Evolutionary conservation across 2,113 vertebrate genomes (phyloP).

Genomic region (Centropus unirufus): DNA sequence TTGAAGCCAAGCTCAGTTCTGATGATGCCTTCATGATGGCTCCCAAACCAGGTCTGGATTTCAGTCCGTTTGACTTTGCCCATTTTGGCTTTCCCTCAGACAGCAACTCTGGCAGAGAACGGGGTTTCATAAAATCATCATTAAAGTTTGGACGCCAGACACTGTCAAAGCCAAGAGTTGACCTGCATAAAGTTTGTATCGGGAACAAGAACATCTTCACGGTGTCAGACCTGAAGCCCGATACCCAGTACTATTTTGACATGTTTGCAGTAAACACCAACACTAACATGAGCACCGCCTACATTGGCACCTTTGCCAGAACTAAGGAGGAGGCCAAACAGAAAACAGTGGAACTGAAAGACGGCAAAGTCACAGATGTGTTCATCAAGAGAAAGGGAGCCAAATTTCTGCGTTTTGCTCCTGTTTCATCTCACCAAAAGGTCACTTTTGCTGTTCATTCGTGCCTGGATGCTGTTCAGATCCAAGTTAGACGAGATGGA

Average conservation of each 20-base stretch:
- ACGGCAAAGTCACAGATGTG: constrained; percentile 90
- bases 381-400: constrained; percentile 92
- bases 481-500: constrained; percentile 93
- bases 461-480: constrained; percentile 88
- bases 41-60: constrained; percentile 93
- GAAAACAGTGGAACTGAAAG: constrained; percentile 93
- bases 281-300: constrained; percentile 93
- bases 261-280: constrained; percentile 90
- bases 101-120: constrained; percentile 81
- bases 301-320: constrained; percentile 93
- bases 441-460: constrained; percentile 90
- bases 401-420: constrained; percentile 92
- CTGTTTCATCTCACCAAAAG: constrained; percentile 93
- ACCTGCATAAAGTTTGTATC: constrained; percentile 91
- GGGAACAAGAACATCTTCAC: constrained; percentile 97
- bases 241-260: constrained; percentile 97
- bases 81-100: constrained; percentile 92
- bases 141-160: constrained; percentile 80
- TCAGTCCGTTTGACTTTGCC: constrained; percentile 95
- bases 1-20: constrained; percentile 86
- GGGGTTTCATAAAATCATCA: constrained; percentile 73
- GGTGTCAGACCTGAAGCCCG: constrained; percentile 90
- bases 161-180: constrained; percentile 77
- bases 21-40: constrained; percentile 92
- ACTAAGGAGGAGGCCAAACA: constrained; percentile 94